phyloP scores from a whole-genome alignment of 2,797 vertebrate genomes.

The Paguma larvata region DNA sequence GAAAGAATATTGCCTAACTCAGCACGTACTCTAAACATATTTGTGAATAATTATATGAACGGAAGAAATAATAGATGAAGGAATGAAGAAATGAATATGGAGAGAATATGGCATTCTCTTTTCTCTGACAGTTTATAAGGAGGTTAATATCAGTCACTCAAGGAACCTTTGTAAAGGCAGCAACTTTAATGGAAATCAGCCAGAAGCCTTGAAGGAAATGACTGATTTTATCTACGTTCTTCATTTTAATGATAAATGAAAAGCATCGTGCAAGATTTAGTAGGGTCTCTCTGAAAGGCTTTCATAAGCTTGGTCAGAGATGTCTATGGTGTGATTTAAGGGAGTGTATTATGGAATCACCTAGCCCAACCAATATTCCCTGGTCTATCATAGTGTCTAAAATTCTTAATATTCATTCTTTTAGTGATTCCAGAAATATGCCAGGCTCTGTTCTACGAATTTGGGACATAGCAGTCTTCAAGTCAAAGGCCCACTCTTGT shows the following conservation, averaged over 20 bases:
- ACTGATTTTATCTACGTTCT: not conserved
- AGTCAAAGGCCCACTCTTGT: not conserved
- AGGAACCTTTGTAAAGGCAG: not conserved
- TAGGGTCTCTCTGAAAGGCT: not conserved
- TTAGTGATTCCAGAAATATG: not conserved
- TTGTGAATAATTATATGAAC: not conserved
- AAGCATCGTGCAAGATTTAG: not conserved
- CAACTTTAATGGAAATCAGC: not conserved
- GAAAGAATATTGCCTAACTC: not conserved
- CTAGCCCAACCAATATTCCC: not conserved
- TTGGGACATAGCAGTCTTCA: not conserved
- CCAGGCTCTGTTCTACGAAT: not conserved
- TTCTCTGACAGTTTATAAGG: not conserved
- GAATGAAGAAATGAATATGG: not conserved
- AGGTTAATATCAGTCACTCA: not conserved
- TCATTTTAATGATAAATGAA: constrained; percentile 43
- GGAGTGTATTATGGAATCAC: not conserved
- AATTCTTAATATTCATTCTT: not conserved
- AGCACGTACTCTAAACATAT: not conserved
- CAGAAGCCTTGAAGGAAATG: not conserved
- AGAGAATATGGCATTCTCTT: not conserved
- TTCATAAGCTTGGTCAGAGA: not conserved
- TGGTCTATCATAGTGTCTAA: not conserved
- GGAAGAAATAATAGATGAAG: not conserved
- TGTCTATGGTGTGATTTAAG: not conserved